Conservation (phyloP, 1,140 invertebrate genomes). For the Scylla paramamosain region DNA sequence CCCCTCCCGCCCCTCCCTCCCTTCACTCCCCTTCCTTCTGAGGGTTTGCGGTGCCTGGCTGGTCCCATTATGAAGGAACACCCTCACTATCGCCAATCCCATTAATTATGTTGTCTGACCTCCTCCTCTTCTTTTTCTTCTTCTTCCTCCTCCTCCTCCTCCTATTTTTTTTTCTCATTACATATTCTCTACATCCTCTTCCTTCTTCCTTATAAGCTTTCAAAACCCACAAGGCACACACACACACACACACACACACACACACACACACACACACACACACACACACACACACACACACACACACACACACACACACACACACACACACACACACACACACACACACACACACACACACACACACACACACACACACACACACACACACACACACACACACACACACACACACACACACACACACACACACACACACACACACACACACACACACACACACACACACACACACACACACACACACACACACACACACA, state of each 20-base stretch:
- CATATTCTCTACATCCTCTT: no score
- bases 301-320: neutral
- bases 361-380: neutral
- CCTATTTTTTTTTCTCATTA: no score
- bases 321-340: neutral
- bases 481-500: neutral
- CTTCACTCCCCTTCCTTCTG: neutral
- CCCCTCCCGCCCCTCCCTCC: neutral
- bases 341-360: neutral
- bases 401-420: neutral
- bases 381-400: neutral
- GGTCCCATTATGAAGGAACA: neutral
- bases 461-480: neutral
- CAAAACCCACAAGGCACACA: neutral
- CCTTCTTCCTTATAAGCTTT: no score
- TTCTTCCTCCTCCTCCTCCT: neutral
- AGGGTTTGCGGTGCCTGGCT: neutral
- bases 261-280: neutral
- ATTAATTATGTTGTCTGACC: slow-evolving; percentile 5
- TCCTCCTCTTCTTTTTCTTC: neutral
- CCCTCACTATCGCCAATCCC: neutral
- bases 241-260: neutral
- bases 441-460: neutral
- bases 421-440: neutral
- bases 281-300: neutral